phyloP scores from a whole-genome alignment of 2,797 vertebrate genomes.

The Thaleichthys pacificus region DNA sequence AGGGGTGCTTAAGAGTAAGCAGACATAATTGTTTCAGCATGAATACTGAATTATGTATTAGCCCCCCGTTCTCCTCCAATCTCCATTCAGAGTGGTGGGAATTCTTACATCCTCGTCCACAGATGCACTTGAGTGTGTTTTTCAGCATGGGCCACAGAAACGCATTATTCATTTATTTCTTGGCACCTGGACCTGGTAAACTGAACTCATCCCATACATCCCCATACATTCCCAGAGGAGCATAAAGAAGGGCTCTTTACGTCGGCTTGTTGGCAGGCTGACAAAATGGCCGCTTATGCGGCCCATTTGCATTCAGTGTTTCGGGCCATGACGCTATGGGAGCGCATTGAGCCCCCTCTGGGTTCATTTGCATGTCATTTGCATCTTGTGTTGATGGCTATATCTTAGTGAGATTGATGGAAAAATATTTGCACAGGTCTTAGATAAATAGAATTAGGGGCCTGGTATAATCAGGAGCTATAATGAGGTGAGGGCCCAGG shows the following conservation, averaged over 20 bases:
- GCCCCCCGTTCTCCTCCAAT: constrained; percentile 46
- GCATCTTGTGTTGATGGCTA: constrained; percentile 72
- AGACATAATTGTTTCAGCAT: constrained; percentile 75
- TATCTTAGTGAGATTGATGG: constrained; percentile 73
- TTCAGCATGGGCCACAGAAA: constrained; percentile 65
- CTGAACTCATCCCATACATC: constrained; percentile 64
- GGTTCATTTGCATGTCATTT: constrained; percentile 76
- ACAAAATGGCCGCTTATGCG: constrained; percentile 71
- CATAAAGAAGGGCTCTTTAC: constrained; percentile 76
- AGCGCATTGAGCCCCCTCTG: constrained; percentile 61
- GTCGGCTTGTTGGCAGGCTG: constrained; percentile 75
- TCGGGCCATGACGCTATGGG: constrained; percentile 68
- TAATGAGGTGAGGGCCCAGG: constrained; percentile 33
- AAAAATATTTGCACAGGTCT: constrained; percentile 75
- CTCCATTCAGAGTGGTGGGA: constrained; percentile 73
- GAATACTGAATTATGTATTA: constrained; percentile 74
- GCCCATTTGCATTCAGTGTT: constrained; percentile 74
- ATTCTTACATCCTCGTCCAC: constrained; percentile 70
- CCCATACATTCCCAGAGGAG: constrained; percentile 71
- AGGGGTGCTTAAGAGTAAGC: constrained; percentile 65
- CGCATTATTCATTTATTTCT: constrained; percentile 75
- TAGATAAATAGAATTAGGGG: constrained; percentile 64
- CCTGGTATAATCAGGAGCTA: constrained; percentile 34
- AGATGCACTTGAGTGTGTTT: constrained; percentile 68
- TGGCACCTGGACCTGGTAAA: constrained; percentile 74